phyloP scores from a whole-genome alignment of 2,797 vertebrate genomes.

The Gymnothorax reevesii region DNA sequence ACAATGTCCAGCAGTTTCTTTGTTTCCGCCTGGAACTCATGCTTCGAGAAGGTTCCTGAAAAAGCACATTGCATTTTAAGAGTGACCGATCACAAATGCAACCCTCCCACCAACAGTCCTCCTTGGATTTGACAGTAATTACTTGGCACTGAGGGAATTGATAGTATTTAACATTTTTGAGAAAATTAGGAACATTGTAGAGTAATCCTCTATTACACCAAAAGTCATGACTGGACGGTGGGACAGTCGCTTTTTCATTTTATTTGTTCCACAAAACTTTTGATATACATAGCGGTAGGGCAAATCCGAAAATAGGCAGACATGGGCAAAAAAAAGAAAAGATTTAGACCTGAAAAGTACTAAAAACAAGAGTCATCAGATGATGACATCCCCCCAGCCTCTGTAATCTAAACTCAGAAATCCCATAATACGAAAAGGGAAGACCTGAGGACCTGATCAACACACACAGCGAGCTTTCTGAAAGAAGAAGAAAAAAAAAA shows the following conservation, averaged over 20 bases:
- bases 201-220: neutral
- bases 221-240: neutral
- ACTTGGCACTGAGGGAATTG: neutral
- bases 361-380: too few species aligned
- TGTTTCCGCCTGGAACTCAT: conserved; percentile 96
- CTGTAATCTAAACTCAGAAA: too few species aligned
- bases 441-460: too few species aligned
- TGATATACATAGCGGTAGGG: too few species aligned
- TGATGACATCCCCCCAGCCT: too few species aligned
- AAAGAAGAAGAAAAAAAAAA: too few species aligned
- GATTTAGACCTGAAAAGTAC: too few species aligned
- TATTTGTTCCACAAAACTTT: neutral
- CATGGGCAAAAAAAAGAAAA: too few species aligned
- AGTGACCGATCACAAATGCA: neutral
- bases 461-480: too few species aligned
- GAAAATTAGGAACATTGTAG: too few species aligned
- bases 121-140: neutral
- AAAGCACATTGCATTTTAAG: neutral
- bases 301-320: too few species aligned
- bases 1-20: conserved; percentile 96
- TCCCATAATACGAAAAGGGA: too few species aligned
- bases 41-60: conserved; percentile 82
- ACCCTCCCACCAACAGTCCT: neutral
- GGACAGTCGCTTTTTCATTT: neutral
- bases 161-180: neutral